These are phyloP conservation scores for Phaetusa simplex DNA, from an alignment of 2,113 vertebrate species.

Conservation along the genomic window DNA sequence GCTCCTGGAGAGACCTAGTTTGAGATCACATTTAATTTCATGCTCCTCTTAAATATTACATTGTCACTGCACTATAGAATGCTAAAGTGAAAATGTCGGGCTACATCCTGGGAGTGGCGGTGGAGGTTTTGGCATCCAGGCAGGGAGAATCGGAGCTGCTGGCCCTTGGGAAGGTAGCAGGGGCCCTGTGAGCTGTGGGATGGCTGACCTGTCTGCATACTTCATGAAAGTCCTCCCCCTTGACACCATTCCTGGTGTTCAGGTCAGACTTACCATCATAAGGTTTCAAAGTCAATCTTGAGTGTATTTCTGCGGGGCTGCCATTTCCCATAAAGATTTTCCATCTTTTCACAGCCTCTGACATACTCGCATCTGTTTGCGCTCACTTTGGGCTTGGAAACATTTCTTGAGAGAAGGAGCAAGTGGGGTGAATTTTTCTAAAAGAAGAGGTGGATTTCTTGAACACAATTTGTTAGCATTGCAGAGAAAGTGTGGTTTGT, in stretches of 20 bases:
- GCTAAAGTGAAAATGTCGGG: background rate
- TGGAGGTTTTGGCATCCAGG: background rate
- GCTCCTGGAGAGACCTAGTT: background rate
- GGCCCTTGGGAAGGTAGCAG: background rate
- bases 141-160: accelerated
- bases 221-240: background rate
- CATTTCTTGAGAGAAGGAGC: background rate
- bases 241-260: background rate
- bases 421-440: background rate
- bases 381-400: background rate
- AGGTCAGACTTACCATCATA: accelerated
- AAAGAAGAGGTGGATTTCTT: background rate
- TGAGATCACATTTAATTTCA: constrained; percentile 24
- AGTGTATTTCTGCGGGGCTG: background rate
- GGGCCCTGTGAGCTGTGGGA: background rate
- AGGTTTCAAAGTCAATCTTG: background rate
- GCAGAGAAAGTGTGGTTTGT: background rate
- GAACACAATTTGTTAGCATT: background rate
- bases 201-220: background rate
- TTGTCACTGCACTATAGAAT: background rate
- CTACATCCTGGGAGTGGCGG: background rate
- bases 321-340: background rate
- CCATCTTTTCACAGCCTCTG: background rate
- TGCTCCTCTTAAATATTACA: constrained; percentile 34
- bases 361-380: background rate